These are phyloP conservation scores for Propsilocerus akamusi DNA, from an alignment of 1,140 invertebrate species.

Conservation along the genomic window DNA sequence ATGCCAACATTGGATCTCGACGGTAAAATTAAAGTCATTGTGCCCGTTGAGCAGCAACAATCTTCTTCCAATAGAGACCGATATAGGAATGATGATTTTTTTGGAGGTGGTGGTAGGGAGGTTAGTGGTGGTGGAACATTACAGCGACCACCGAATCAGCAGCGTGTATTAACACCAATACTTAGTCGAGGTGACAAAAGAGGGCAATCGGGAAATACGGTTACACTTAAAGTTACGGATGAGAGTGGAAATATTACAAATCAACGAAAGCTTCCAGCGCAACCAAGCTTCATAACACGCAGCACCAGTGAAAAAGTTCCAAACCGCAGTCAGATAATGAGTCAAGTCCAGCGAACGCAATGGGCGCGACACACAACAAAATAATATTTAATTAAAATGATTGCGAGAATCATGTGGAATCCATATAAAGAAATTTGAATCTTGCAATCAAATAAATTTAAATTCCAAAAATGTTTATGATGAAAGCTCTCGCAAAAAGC, in stretches of 20 bases:
- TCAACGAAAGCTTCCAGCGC: conserved; percentile 21
- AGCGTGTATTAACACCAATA: background rate
- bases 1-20: conserved; percentile 34
- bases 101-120: background rate
- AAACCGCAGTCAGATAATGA: conserved; percentile 62
- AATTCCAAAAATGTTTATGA: too few species aligned
- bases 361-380: conserved; percentile 78
- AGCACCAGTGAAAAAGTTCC: conserved; percentile 70
- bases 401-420: background rate
- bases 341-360: conserved; percentile 53
- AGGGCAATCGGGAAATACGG: conserved; percentile 11
- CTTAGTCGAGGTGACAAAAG: background rate
- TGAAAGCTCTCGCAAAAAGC: background rate
- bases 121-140: conserved; percentile 8
- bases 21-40: conserved; percentile 32
- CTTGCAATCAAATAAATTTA: too few species aligned
- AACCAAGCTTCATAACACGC: conserved; percentile 42
- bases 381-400: conserved; percentile 23
- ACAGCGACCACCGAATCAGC: conserved; percentile 1
- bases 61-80: conserved; percentile 13
- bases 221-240: conserved; percentile 19
- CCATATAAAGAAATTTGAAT: background rate
- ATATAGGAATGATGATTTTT: background rate
- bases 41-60: conserved; percentile 26
- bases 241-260: conserved; percentile 18